Percentiles rank a stretch among this genome's conserved stretches.
These are phyloP conservation scores for Syritta pipiens DNA, from an alignment of 2,888 invertebrate species.

Conservation along the genomic window DNA sequence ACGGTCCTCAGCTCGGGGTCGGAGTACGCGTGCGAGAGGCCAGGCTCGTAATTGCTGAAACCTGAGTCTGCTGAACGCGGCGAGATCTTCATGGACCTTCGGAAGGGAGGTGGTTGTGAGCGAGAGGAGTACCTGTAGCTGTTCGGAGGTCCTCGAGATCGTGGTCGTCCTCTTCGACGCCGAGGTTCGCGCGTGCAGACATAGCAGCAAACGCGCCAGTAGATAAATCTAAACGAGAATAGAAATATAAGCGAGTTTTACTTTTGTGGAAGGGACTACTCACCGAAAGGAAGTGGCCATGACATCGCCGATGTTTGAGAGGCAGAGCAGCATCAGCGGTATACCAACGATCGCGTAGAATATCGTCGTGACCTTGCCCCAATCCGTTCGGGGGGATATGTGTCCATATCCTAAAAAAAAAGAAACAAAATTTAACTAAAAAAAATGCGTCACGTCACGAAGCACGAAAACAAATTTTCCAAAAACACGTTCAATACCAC, in stretches of 20 bases:
- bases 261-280: conserved; percentile 22
- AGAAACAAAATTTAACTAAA: background rate
- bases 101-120: conserved; percentile 80
- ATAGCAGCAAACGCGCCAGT: conserved; percentile 95
- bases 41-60: conserved; percentile 81
- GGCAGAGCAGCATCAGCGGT: conserved; percentile 95
- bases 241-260: background rate
- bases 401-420: conserved; percentile 91
- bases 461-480: background rate
- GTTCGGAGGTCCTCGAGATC: conserved; percentile 71
- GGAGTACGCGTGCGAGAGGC: conserved; percentile 84
- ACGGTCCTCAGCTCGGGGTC: conserved; percentile 84
- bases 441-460: no score
- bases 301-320: conserved; percentile 95
- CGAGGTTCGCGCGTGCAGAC: conserved; percentile 90
- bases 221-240: conserved; percentile 85
- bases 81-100: conserved; percentile 82
- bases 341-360: conserved; percentile 97
- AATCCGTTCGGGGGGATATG: conserved; percentile 95
- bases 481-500: conserved; percentile 40
- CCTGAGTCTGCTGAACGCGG: conserved; percentile 84
- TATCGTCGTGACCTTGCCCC: conserved; percentile 96
- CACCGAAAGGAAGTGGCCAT: conserved; percentile 95
- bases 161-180: conserved; percentile 76
- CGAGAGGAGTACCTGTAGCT: conserved; percentile 75